These are phyloP conservation scores for Neodon shergylaensis DNA, from an alignment of 2,113 vertebrate genomes.

Conservation along the genomic window DNA sequence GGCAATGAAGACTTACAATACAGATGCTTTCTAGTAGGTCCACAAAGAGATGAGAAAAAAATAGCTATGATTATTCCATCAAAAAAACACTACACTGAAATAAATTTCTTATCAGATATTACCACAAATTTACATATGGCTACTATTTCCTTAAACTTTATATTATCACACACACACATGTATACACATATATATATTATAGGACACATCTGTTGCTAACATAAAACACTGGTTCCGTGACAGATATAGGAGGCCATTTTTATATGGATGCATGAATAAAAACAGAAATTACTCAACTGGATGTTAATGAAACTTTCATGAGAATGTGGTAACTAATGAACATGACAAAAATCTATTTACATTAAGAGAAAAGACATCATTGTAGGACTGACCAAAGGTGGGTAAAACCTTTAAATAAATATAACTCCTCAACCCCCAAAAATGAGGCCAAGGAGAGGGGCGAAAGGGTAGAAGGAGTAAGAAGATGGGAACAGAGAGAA, in stretches of 20 bases:
- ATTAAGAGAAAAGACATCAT: background rate
- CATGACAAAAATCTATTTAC: conserved; percentile 22
- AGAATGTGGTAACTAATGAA: background rate
- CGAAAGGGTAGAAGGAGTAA: background rate
- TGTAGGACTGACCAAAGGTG: conserved; percentile 6
- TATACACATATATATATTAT: background rate
- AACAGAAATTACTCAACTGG: conserved; percentile 35
- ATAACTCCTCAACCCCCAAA: background rate
- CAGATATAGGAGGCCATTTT: background rate
- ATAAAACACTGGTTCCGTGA: background rate
- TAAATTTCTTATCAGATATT: background rate
- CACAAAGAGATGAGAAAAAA: conserved; percentile 41
- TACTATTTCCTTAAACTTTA: conserved; percentile 54
- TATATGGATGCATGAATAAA: background rate
- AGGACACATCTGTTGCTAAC: conserved; percentile 1
- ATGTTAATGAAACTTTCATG: conserved; percentile 48
- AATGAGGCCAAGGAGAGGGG: background rate
- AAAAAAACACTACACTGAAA: conserved; percentile 50
- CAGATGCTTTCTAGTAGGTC: conserved; percentile 26
- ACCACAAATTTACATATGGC: conserved; percentile 12
- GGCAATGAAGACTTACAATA: background rate
- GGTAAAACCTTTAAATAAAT: conserved; percentile 37
- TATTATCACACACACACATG: background rate
- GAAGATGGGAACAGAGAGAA: background rate
- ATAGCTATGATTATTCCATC: background rate